phyloP scores from a whole-genome alignment of 2,113 vertebrate species.

The Tauraco erythrolophus region DNA sequence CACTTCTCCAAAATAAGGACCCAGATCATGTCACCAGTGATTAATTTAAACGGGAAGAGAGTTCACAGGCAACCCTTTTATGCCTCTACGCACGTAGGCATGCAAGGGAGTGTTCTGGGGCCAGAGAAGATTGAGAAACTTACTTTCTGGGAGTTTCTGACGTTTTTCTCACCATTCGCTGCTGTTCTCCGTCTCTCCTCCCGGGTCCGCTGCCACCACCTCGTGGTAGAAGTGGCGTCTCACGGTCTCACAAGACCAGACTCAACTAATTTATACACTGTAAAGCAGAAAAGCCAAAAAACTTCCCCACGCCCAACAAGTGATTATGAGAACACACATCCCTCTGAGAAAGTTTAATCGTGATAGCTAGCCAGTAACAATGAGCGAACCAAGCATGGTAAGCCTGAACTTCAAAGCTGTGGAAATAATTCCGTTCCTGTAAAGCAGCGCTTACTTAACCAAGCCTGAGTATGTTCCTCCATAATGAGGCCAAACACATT shows the following conservation, averaged over 20 bases:
- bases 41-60: background rate
- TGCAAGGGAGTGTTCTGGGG: too few relatives aligned
- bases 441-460: background rate
- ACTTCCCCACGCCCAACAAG: background rate
- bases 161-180: background rate
- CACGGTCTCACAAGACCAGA: too few relatives aligned
- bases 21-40: background rate
- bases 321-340: background rate
- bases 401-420: background rate
- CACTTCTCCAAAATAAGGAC: background rate
- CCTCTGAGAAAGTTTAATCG: background rate
- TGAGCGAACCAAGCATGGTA: background rate
- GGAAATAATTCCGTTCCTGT: background rate
- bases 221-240: background rate
- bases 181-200: background rate
- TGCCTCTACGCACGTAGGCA: background rate
- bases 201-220: constrained; percentile 52
- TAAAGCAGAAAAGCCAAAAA: background rate
- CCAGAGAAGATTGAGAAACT: background rate
- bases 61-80: background rate
- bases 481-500: background rate
- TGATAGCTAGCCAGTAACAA: rapidly evolving
- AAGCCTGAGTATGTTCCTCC: background rate
- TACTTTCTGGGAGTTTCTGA: background rate
- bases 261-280: background rate